Evolutionary conservation across 2,113 vertebrate species (phyloP), one percentile per base, ranked within the genome.

Genomic region (Zeus faber): DNA sequence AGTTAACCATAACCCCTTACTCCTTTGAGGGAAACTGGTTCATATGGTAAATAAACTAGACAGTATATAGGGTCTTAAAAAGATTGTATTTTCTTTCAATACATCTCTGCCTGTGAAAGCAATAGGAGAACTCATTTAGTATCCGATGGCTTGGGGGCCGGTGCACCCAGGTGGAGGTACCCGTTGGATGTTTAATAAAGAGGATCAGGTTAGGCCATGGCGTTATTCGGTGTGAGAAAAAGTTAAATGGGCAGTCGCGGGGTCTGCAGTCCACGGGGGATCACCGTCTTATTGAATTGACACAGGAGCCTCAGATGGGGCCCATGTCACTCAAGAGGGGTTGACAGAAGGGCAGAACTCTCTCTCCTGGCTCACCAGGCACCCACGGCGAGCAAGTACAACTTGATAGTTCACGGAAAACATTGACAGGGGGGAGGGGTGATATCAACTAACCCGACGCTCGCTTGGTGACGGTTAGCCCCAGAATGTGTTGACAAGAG

Each of bases 361-460:
- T 65, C 48, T 59, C 50, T 51, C 63, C 54, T 47, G 54, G 50
- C 33, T 40, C 16, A 67, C 51, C 47, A 41, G 9, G 70, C 62
- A 73, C 64, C 65, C 63, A 74, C 69, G 35, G 59, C 40, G 62
- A 65, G 79, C 70, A 65, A 81, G 57, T 53, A 75, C 58, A 70
- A 81, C 67, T 63, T 73, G 80, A 80, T 83, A 75, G 60, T 58
- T 50, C 48, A 60, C 33, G 48, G 49, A 27, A 44, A 43, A 73
- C 9, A 26, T 52, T 63, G 47, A 52, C 46, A 65, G 55, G 51
- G 49, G 55, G 51, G 56, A 61, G 53, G 65, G 43, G 54, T 69
- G 62, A 62, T 76, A 76, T 67, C 70, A 60, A 17, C 65, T 67
- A 68, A 55, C 64, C 56, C 49, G 55, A 21, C 16, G 14, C 25